These are phyloP conservation scores for Alexandromys fortis DNA, from an alignment of 2,113 vertebrate genomes.

Conservation along the genomic window DNA sequence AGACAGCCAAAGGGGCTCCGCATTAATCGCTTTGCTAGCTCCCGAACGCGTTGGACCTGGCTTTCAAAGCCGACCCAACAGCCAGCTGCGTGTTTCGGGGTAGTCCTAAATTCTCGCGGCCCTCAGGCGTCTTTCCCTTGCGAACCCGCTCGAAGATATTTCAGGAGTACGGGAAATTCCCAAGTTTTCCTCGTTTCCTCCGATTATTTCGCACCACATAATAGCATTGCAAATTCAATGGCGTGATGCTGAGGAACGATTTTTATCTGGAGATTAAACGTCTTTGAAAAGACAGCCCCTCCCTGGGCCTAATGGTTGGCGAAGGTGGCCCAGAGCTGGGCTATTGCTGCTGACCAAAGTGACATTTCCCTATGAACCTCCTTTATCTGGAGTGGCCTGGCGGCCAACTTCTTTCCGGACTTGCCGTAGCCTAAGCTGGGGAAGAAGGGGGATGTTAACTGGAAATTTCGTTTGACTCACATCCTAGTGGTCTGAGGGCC, in stretches of 20 bases:
- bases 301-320: slow-evolving; percentile 40
- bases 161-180: slow-evolving; percentile 82
- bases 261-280: slow-evolving; percentile 80
- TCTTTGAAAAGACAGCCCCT: slow-evolving; percentile 71
- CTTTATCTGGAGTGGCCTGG: not conserved
- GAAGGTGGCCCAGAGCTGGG: slow-evolving; percentile 45
- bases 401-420: slow-evolving; percentile 45
- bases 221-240: slow-evolving; percentile 79
- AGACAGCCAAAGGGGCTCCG: not conserved
- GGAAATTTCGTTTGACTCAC: slow-evolving; percentile 62
- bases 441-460: slow-evolving; percentile 26
- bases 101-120: not conserved
- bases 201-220: slow-evolving; percentile 77
- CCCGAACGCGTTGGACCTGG: rapidly evolving
- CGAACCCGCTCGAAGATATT: slow-evolving; percentile 67
- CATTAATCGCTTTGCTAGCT: rapidly evolving
- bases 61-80: not conserved
- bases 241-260: slow-evolving; percentile 71
- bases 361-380: not conserved
- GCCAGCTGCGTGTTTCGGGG: not conserved
- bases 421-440: not conserved
- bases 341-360: not conserved
- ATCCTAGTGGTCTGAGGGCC: slow-evolving; percentile 47
- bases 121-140: not conserved
- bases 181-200: slow-evolving; percentile 83